A percentile compares a stretch with the other conserved stretches of the same genome.
phyloP scores from a whole-genome alignment of 2,888 invertebrate species.

The Ptychoptera albimana region DNA sequence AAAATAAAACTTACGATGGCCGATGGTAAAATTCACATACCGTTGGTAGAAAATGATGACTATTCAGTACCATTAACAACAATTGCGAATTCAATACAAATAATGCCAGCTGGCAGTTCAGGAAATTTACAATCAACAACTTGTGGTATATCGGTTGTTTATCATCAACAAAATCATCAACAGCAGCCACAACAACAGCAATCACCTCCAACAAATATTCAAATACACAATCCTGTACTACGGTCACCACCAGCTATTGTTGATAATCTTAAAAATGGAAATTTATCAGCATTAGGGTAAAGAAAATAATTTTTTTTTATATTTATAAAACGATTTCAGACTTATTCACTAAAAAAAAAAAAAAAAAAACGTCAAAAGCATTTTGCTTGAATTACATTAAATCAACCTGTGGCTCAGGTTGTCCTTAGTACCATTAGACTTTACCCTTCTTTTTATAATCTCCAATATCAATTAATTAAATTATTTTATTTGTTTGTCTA shows the following conservation, averaged over 20 bases:
- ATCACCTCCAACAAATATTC: too few species aligned
- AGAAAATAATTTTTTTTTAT: background rate
- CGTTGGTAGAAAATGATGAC: constrained; percentile 18
- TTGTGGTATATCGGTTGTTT: constrained; percentile 2
- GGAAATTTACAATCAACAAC: constrained; percentile 4
- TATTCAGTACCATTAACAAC: background rate
- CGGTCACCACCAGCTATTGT: constrained; percentile 15
- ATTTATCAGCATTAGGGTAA: constrained; percentile 16
- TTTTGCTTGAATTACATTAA: too few species aligned
- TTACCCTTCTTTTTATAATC: too few species aligned
- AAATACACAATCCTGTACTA: constrained; percentile 3
- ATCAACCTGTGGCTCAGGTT: too few species aligned
- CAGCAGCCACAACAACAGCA: constrained; percentile 8
- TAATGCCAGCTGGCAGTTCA: constrained; percentile 15
- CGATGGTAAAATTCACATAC: constrained; percentile 19
- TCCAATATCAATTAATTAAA: too few species aligned
- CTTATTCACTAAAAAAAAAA: too few species aligned
- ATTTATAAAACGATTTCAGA: too few species aligned
- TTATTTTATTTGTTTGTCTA: too few species aligned
- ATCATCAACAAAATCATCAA: constrained; percentile 5
- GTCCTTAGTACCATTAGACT: too few species aligned
- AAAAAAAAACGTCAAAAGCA: too few species aligned
- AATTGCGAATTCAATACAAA: constrained; percentile 15
- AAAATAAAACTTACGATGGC: constrained; percentile 14
- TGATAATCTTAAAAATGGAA: constrained; percentile 20